phyloP scores from a whole-genome alignment of 2,797 vertebrate species.

The Rhynchonycteris naso region DNA sequence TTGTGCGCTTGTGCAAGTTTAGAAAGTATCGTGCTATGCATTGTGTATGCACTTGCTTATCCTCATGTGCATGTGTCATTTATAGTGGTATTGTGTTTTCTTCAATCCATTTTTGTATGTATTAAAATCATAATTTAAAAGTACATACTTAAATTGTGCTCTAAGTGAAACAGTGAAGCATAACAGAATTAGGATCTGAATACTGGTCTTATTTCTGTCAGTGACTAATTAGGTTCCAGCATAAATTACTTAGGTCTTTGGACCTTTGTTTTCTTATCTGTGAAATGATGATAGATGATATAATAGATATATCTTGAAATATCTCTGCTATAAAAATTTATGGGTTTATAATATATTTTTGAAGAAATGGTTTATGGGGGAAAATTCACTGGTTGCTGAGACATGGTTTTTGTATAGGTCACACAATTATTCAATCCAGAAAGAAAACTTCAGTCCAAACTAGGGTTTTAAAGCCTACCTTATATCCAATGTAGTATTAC shows the following conservation, averaged over 20 bases:
- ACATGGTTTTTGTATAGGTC: background rate
- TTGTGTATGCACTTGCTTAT: slow-evolving; percentile 70
- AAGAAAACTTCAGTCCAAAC: background rate
- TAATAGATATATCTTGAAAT: background rate
- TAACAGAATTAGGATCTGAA: background rate
- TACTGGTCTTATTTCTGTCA: background rate
- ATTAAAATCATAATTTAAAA: slow-evolving; percentile 61
- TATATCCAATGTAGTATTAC: background rate
- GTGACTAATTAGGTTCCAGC: background rate
- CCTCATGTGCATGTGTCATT: slow-evolving; percentile 76
- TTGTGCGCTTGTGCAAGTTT: slow-evolving; percentile 57
- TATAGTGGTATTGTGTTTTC: slow-evolving; percentile 62
- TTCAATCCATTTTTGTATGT: slow-evolving; percentile 60
- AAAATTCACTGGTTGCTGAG: background rate
- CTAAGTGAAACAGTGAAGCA: background rate
- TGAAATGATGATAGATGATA: background rate
- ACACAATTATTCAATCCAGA: background rate
- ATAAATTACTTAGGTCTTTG: background rate
- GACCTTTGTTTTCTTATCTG: background rate
- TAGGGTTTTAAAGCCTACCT: background rate
- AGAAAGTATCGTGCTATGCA: slow-evolving; percentile 72
- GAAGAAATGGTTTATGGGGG: background rate
- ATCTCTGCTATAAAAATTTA: background rate
- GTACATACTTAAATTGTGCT: slow-evolving; percentile 5
- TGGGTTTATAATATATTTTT: slow-evolving; percentile 34